Evolutionary conservation across 2,797 vertebrate species (phyloP), one percentile per base, ranked within the genome.

Genomic region (Spea hammondii): DNA sequence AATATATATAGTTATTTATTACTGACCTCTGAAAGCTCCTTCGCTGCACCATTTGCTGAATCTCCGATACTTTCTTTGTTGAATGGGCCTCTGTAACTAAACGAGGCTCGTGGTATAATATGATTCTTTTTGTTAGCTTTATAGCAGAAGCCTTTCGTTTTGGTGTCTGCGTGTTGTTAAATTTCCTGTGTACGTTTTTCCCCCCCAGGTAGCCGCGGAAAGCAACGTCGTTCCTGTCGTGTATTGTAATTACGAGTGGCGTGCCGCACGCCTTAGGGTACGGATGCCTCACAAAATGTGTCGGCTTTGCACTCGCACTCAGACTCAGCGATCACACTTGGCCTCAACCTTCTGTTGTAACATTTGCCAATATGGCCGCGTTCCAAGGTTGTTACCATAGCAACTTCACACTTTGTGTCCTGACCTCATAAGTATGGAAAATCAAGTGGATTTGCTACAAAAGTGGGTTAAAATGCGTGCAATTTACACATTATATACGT

Each of bases 41-140:
- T 62, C 32, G n/a, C 14, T 69, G 14, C 50, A 17, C 67, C 49
- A 32, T 7, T 49, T 8, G 49, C 46, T 45, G 53, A 65, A 53
- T 65, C 51, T 65, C 54, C 8, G 50, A 76, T 55, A 14, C 32
- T 55, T 65, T 14, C 64, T 76, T 32, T 75, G 14, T 65, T 69
- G 10, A 47, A 49, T n/a, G 6, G 49, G n/a, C 59, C 32, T 62
- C 32, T 62, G 59, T 62, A 8, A 17, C 14, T 17, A 62, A 62
- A 62, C 17, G n/a, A 54, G 51, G 67, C n/a, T 44, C 54, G 14
- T 65, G 32, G 32, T 32, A 32, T 32, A 32, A 32, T 1, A 32
- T 32, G 32, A 32, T 32, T 3, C 32, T 32, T 32, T 32, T 32
- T 32, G 32, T 3, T 32, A 17, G 17, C 17, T 17, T 17, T 17